Conservation (phyloP, 2,888 invertebrate species). For the Nematopogon swammerdamellus region DNA sequence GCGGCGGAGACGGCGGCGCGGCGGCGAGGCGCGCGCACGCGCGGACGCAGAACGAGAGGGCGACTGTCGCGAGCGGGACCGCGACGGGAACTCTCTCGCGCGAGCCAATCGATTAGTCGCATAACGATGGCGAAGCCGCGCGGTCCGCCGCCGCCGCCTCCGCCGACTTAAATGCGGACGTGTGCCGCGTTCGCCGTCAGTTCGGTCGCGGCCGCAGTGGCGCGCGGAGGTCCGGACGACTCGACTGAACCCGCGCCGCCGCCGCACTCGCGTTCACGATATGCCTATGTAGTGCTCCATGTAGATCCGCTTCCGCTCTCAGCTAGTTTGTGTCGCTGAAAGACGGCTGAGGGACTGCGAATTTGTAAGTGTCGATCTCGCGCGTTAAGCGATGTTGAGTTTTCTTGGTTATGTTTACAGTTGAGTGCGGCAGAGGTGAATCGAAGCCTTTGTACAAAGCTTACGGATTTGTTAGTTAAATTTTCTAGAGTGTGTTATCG, state of each 20-base stretch:
- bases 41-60: conserved; percentile 31
- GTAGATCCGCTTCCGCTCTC: neutral
- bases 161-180: conserved; percentile 58
- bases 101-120: conserved; percentile 58
- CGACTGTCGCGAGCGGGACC: conserved; percentile 25
- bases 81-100: conserved; percentile 42
- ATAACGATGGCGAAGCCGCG: conserved; percentile 34
- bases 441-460: no score
- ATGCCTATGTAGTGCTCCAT: conserved; percentile 23
- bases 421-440: no score
- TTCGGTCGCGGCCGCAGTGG: conserved; percentile 34
- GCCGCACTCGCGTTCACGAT: conserved; percentile 18
- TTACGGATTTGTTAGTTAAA: no score
- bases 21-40: conserved; percentile 29
- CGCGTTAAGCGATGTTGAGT: no score
- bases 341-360: neutral
- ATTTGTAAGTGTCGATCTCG: neutral
- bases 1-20: conserved; percentile 1
- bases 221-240: conserved; percentile 30
- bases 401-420: no score
- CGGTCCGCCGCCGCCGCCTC: conserved; percentile 10
- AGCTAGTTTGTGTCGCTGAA: neutral
- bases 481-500: no score
- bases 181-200: conserved; percentile 52
- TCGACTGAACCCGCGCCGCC: conserved; percentile 19